A percentile compares a stretch with the other conserved stretches of the same genome.
These are phyloP conservation scores for Aporophyla lueneburgensis DNA, from an alignment of 2,888 invertebrate species.

Conservation along the genomic window DNA sequence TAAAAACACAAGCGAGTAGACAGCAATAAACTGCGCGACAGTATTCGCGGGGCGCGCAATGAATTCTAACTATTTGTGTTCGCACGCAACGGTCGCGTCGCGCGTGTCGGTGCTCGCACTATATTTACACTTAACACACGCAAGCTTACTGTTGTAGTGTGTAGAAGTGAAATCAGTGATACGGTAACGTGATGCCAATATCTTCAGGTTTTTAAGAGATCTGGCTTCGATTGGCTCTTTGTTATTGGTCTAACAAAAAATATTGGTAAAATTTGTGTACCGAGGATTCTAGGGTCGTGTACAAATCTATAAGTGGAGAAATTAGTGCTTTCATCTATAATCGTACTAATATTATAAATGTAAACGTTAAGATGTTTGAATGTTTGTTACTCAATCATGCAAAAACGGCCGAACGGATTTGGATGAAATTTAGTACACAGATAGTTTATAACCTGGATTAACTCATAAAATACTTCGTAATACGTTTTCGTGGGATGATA, in stretches of 20 bases:
- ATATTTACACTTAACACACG: constrained; percentile 61
- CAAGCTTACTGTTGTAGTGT: constrained; percentile 35
- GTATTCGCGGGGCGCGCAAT: constrained; percentile 67
- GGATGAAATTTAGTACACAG: too few species aligned
- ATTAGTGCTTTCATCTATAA: neutral
- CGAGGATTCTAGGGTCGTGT: neutral
- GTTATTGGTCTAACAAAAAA: neutral
- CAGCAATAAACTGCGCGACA: constrained; percentile 66
- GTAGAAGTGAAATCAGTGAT: neutral
- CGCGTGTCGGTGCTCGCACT: constrained; percentile 25
- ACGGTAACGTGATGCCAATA: neutral
- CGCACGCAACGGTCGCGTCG: constrained; percentile 59
- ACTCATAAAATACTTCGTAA: too few species aligned
- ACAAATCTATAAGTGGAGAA: neutral
- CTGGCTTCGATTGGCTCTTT: neutral
- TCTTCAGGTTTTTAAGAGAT: neutral
- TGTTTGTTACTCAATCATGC: too few species aligned
- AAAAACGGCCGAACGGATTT: too few species aligned
- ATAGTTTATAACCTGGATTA: too few species aligned
- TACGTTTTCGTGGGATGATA: too few species aligned
- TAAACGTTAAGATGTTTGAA: too few species aligned
- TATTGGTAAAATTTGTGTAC: neutral
- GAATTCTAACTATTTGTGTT: constrained; percentile 70
- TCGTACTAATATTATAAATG: too few species aligned
- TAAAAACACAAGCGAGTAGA: constrained; percentile 66